Conservation (phyloP, 2,888 invertebrate species). For the Tiphia femorata region DNA sequence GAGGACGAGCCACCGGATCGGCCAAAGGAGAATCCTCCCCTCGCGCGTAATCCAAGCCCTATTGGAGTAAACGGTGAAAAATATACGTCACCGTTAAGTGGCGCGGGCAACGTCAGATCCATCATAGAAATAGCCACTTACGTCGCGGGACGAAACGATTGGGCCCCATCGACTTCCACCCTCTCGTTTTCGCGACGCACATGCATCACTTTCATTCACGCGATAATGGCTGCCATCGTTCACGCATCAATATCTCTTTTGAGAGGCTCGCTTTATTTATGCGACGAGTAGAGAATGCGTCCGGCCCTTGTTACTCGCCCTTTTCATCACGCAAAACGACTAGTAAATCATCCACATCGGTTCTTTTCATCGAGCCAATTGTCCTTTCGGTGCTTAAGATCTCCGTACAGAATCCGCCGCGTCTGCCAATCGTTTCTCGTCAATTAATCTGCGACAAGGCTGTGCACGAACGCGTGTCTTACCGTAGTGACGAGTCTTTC, state of each 20-base stretch:
- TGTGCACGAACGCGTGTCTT: too few relatives aligned
- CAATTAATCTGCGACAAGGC: too few relatives aligned
- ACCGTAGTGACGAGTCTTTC: slow-evolving; percentile 2
- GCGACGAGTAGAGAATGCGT: too few relatives aligned
- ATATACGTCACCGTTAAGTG: slow-evolving; percentile 20
- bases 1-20: too few relatives aligned
- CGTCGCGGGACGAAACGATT: slow-evolving; percentile 38
- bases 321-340: background rate
- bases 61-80: slow-evolving; percentile 41
- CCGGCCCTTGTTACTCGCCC: too few relatives aligned
- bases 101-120: slow-evolving; percentile 39
- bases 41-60: too few relatives aligned
- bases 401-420: too few relatives aligned
- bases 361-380: slow-evolving; percentile 18
- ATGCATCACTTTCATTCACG: slow-evolving; percentile 5
- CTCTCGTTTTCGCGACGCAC: background rate
- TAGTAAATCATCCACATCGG: slow-evolving; percentile 33
- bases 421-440: background rate
- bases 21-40: too few relatives aligned
- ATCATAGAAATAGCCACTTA: slow-evolving; percentile 54
- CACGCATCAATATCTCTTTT: slow-evolving; percentile 38
- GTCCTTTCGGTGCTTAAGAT: slow-evolving; percentile 1
- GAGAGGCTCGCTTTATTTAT: slow-evolving; percentile 31
- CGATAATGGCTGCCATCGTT: slow-evolving; percentile 41
- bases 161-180: background rate